Evolutionary conservation across 2,888 invertebrate species (phyloP).

Genomic region (Microplitis deprimator): DNA sequence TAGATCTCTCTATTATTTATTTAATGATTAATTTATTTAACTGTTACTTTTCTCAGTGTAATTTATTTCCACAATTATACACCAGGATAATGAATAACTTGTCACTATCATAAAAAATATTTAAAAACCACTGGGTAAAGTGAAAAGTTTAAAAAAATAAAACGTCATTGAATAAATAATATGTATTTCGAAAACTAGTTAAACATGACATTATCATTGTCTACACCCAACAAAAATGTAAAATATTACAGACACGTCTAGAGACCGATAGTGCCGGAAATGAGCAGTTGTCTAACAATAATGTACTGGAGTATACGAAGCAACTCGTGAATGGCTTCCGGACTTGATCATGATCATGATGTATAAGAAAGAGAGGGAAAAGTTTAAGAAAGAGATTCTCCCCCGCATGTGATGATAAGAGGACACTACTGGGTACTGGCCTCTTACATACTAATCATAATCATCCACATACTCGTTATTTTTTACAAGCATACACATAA

Average conservation of each 20-base stretch:
- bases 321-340: conserved; percentile 61
- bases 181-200: background rate
- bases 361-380: conserved; percentile 3
- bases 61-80: too few species aligned
- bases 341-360: conserved; percentile 22
- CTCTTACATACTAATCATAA: conserved; percentile 54
- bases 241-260: conserved; percentile 68
- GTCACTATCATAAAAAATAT: too few species aligned
- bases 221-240: conserved; percentile 49
- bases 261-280: conserved; percentile 63
- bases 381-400: conserved; percentile 19
- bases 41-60: too few species aligned
- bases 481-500: conserved; percentile 57
- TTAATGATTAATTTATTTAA: too few species aligned
- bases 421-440: conserved; percentile 48
- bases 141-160: background rate
- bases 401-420: background rate
- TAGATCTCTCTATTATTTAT: too few species aligned
- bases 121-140: too few species aligned
- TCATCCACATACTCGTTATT: conserved; percentile 46
- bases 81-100: too few species aligned
- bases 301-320: conserved; percentile 66
- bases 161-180: background rate
- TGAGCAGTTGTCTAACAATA: conserved; percentile 68
- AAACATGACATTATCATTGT: background rate